These are phyloP conservation scores for Piprites chloris DNA, from an alignment of 2,113 vertebrate genomes.

Conservation along the genomic window DNA sequence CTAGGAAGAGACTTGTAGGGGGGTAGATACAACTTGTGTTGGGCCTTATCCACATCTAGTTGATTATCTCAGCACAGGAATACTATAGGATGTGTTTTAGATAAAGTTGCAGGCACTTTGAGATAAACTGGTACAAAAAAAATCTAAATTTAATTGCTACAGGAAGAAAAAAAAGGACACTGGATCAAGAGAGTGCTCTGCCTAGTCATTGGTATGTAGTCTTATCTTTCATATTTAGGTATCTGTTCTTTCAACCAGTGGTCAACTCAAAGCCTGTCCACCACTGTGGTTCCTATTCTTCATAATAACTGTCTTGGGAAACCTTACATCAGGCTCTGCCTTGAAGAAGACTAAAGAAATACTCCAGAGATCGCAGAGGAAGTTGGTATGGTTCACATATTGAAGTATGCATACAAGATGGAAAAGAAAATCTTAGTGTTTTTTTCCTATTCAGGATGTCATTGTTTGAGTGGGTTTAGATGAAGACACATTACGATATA, in stretches of 20 bases:
- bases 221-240: neutral
- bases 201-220: neutral
- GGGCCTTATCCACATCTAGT: neutral
- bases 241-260: neutral
- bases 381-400: neutral
- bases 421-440: neutral
- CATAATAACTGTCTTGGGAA: neutral
- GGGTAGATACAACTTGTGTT: fast-evolving
- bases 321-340: neutral
- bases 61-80: neutral
- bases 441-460: neutral
- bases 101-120: neutral
- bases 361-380: neutral
- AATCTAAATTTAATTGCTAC: neutral
- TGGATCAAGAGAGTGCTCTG: neutral
- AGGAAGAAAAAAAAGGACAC: neutral
- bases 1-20: neutral
- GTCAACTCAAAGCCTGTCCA: neutral
- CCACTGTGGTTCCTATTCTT: neutral
- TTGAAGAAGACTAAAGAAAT: neutral
- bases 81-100: neutral
- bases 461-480: neutral
- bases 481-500: neutral
- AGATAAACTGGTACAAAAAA: neutral
- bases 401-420: neutral